Evolutionary conservation across 2,113 vertebrate genomes (phyloP), one percentile per base, ranked within the genome.

Genomic region (Hyperopisus bebe): DNA sequence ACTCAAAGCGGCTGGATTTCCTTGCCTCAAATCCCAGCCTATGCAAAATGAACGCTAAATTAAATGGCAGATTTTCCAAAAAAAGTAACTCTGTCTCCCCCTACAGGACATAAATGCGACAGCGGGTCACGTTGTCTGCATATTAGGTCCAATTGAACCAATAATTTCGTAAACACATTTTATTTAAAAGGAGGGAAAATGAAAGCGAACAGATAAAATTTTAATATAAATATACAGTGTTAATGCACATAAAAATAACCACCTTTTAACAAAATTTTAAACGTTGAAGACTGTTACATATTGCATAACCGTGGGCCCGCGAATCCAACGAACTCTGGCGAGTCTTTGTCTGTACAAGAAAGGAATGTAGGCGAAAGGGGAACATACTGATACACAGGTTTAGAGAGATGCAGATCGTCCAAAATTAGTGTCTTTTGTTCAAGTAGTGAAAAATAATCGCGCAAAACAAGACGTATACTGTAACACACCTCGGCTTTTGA

Each of bases 191-290:
- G 47, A 39, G 19, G 31, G 21, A 80, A 80, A 42, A 80, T 39
- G 17, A 80, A 80, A 42, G 35, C 21, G 35, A 11, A 90, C 39
- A 53, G 83, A 87, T 90, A 53, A 85, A 55, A 11, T 85, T 93
- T 93, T 92, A 94, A 92, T 92, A 94, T 94, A 94, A 94, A 93
- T 94, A 94, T 92, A 93, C 93, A 94, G 92, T 94, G 93, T 93
- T 92, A 87, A 90, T 90, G 91, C 91, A 91, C 88, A 88, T 85
- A 89, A 83, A 90, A 90, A 91, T 91, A 89, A 62, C 86, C 42
- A 66, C 86, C 46, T 11, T 66, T 66, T 82, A 50, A 87, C 87
- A 90, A 47, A 87, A 82, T 51, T 47, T 55, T 80, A 15, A 82
- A 88, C 31, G 46, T 35, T 58, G 44, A 85, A 11, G 44, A 6